These are phyloP conservation scores for Heliconius ismenius DNA, from an alignment of 2,888 invertebrate genomes.

Conservation along the genomic window DNA sequence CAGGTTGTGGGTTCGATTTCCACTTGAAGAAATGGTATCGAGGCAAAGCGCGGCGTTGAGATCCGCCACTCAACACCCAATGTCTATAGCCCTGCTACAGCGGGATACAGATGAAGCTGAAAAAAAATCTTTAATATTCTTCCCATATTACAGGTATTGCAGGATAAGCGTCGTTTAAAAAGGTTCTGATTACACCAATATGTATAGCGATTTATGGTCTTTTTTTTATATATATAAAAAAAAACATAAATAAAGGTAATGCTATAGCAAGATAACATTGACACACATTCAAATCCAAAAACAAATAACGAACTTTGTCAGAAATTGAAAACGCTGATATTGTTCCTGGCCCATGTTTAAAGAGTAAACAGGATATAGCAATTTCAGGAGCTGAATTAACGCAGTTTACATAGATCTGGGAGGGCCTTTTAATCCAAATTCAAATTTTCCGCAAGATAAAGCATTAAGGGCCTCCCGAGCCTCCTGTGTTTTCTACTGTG, in stretches of 20 bases:
- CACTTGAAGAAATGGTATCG: too few species aligned
- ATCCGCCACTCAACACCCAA: too few species aligned
- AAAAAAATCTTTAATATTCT: background rate
- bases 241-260: background rate
- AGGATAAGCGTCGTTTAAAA: too few species aligned
- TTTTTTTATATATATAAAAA: background rate
- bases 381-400: constrained; percentile 54
- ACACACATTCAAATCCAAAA: background rate
- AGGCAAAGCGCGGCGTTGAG: too few species aligned
- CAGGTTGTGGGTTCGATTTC: too few species aligned
- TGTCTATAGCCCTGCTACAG: too few species aligned
- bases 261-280: background rate
- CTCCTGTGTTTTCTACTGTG: constrained; percentile 38
- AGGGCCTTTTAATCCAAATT: constrained; percentile 58
- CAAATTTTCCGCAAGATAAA: constrained; percentile 73
- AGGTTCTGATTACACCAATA: too few species aligned
- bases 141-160: background rate
- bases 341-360: constrained; percentile 30
- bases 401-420: constrained; percentile 57
- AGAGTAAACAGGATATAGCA: constrained; percentile 48
- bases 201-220: too few species aligned
- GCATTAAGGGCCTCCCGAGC: constrained; percentile 57
- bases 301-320: constrained; percentile 1
- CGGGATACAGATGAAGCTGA: too few species aligned
- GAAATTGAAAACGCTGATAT: constrained; percentile 31